These are phyloP conservation scores for Dascillus cervinus DNA, from an alignment of 2,888 invertebrate genomes.

Conservation along the genomic window DNA sequence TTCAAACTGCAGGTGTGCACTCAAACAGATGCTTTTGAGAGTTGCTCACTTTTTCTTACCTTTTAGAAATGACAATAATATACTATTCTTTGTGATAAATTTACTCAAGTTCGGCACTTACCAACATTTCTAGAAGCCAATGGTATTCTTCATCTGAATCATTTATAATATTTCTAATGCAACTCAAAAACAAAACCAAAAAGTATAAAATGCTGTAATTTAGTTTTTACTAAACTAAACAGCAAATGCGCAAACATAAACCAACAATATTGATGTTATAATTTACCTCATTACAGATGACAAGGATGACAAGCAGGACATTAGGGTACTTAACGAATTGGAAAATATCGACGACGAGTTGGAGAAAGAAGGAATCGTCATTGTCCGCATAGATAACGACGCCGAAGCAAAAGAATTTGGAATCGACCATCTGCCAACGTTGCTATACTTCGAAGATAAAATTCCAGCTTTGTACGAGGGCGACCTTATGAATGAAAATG, in stretches of 20 bases:
- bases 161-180: too few relatives aligned
- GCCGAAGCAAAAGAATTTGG: constrained; percentile 87
- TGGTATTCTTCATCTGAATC: too few relatives aligned
- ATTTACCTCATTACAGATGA: constrained; percentile 55
- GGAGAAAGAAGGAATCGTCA: constrained; percentile 83
- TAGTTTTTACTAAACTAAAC: too few relatives aligned
- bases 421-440: constrained; percentile 76
- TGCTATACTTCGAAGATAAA: constrained; percentile 86
- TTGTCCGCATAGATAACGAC: constrained; percentile 83
- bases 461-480: constrained; percentile 89
- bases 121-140: too few relatives aligned
- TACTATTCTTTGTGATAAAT: too few relatives aligned
- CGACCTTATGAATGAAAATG: constrained; percentile 84
- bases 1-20: too few relatives aligned
- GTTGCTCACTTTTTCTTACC: too few relatives aligned
- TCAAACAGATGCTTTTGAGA: too few relatives aligned
- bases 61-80: too few relatives aligned
- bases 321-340: constrained; percentile 76
- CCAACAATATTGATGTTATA: not conserved
- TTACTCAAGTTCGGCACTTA: too few relatives aligned
- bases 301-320: constrained; percentile 84
- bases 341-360: constrained; percentile 90
- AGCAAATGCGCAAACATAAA: not conserved
- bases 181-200: too few relatives aligned
- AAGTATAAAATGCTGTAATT: too few relatives aligned